Percentiles rank a stretch among this genome's conserved stretches.
Evolutionary conservation across 1,140 invertebrate species (phyloP).

Genomic region (Papilio dardanus): DNA sequence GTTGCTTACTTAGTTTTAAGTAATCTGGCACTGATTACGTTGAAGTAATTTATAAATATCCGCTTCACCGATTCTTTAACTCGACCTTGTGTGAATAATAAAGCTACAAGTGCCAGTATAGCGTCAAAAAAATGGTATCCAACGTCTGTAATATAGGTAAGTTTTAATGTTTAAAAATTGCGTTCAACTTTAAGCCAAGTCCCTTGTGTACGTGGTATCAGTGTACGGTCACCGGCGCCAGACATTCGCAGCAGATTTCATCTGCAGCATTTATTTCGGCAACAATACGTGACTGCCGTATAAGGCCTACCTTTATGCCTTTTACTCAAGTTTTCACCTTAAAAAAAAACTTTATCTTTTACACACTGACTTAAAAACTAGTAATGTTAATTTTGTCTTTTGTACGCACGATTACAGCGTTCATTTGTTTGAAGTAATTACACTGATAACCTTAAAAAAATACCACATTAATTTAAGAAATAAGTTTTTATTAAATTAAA

Average conservation of each 20-base stretch:
- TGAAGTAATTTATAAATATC: no score
- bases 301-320: slow-evolving; percentile 57
- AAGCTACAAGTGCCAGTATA: no score
- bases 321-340: slow-evolving; percentile 61
- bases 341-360: slow-evolving; percentile 52
- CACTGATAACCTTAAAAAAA: background rate
- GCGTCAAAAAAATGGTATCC: no score
- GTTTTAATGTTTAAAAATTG: no score
- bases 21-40: no score
- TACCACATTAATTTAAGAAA: background rate
- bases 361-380: slow-evolving; percentile 30
- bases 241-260: slow-evolving; percentile 60
- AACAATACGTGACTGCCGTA: slow-evolving; percentile 68
- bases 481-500: background rate
- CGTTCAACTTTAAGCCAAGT: slow-evolving; percentile 38
- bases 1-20: no score
- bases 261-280: slow-evolving; percentile 53
- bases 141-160: no score
- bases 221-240: slow-evolving; percentile 51
- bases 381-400: slow-evolving; percentile 15
- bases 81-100: no score
- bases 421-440: slow-evolving; percentile 12
- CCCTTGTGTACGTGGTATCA: slow-evolving; percentile 24
- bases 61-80: no score
- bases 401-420: background rate